Conservation (phyloP, 92 coral and sea anemone species). For the Epizoanthus illoricatus region DNA sequence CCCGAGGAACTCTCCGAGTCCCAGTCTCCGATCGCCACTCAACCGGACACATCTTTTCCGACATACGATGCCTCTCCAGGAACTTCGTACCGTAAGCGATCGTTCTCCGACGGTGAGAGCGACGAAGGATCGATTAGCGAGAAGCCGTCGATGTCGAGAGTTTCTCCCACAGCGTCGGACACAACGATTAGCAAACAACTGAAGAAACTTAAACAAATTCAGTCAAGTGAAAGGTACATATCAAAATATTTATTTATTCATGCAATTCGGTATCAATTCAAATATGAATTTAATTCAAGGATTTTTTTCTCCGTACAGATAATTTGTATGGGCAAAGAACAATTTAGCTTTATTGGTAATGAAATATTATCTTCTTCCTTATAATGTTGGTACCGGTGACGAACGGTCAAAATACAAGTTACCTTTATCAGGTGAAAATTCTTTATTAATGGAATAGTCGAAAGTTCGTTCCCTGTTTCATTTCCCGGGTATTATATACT, state of each 20-base stretch:
- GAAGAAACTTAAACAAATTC: slow-evolving; percentile 67
- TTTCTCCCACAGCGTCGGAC: slow-evolving; percentile 79
- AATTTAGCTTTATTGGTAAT: no score
- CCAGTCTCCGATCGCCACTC: slow-evolving; percentile 74
- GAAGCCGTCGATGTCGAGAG: slow-evolving; percentile 50
- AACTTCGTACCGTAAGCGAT: slow-evolving; percentile 62
- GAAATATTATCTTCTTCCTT: no score
- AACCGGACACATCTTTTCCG: slow-evolving; percentile 66
- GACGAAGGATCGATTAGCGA: slow-evolving; percentile 77
- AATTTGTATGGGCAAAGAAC: no score
- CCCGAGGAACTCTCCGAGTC: slow-evolving; percentile 73
- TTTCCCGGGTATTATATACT: no score
- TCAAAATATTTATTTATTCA: background rate
- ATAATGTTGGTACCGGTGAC: no score
- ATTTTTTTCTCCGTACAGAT: no score
- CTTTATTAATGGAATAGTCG: no score
- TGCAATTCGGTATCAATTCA: no score
- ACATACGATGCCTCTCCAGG: slow-evolving; percentile 52
- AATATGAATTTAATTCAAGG: background rate
- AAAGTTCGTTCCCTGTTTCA: no score
- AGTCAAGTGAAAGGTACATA: slow-evolving; percentile 81
- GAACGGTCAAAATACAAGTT: no score
- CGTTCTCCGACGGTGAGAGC: slow-evolving; percentile 87
- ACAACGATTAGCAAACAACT: slow-evolving; percentile 74
- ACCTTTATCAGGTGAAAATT: no score